Evolutionary conservation across 2,888 invertebrate genomes (phyloP), one percentile per base, ranked within the genome.

Genomic region (Furcula furcula): DNA sequence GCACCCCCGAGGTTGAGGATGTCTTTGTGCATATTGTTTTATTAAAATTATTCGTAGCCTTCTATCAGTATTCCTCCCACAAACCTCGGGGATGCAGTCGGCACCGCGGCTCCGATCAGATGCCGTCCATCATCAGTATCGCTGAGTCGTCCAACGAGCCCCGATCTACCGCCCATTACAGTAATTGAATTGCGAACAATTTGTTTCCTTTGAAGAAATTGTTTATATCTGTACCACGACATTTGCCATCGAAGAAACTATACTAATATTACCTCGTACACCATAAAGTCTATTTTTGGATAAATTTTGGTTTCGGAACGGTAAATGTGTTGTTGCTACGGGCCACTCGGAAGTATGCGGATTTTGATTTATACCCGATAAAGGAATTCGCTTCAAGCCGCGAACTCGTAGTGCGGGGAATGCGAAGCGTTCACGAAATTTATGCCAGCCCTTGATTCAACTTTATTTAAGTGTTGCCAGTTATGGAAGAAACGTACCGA

Each of bases 161-260:
- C 36, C 32, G 42, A 56, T 60, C 53, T 51, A 36, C 39, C 46
- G 34, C 42, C 71, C 74, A 73, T 75, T 73, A 70, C 65, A 57
- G 65, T 69, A 71, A 76, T 74, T 68, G 76, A 73, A 73, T 66
- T 50, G 59, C 57, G 47, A 59, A 62, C 71, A 64, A 73, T 76
- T 76, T 73, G 75, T 75, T 68, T 64, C 65, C 60, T 62, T 65
- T 64, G 56, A 64, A 70, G 65, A 73, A 68, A 74, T 72, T 73
- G 67, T 76, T 74, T 68, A 69, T 68, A 65, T 56, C 51, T 51
- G 38, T 39, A 53, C 61, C 53, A 41, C 25, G 30, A 40, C 36
- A 10, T 36, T 31, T 7, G 32, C 21, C 18, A 3, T 4, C 13
- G 7, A 11, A 9, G 9, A 26, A 25, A 16, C 10, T 10, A 26